Base-by-base conservation (phyloP, 2,797 vertebrate genomes). In the Phyllotis vaccarum region DNA sequence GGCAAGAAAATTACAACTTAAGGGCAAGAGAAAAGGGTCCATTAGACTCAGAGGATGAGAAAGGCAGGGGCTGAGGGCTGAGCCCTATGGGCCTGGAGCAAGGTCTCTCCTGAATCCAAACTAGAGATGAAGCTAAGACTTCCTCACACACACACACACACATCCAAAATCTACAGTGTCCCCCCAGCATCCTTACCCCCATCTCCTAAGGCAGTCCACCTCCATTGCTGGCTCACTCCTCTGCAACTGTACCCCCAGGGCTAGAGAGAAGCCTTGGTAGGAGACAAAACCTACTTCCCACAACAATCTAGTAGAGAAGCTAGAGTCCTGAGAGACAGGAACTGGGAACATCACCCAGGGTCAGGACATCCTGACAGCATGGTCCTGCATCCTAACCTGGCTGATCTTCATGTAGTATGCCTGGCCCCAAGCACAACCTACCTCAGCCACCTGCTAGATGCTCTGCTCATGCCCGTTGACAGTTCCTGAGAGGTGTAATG, bases 1-100 rank as follows among this genome's bases (percentile, higher is more conserved):
- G 93, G 76, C 97, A 96, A 60, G 90, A 82, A 96, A 96, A 96
- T 88, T 75, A 93, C 5, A 82, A 90, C 90, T 70, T 94, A 1
- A 78, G 82, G 12, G 7, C 22, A 58, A 80, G 43, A 81, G 54
- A 22, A 86, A 78, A 62, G 31, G 3, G 79, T 24, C 66, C 40
- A 6, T 75, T 34, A 76, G 89, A 86, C 49, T 19, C 54, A 37
- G 82, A 31, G 60, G 49, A 52, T 10, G 12, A 54, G 54, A 19
- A 21, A 37, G 14, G 17, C 82, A 29, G 40, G 52, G 29, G 5
- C 0, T 3, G 1, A 3, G 4, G 17, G 79, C 74, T 6, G n/a
- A 74, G n/a, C 16, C 56, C 46, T 0, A 22, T 43, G 6, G 34
- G 49, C n/a, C 79, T 46, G 29, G 52, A 37, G 17, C 78, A 31